These are phyloP conservation scores for Centroberyx gerrardi DNA, from an alignment of 2,797 vertebrate genomes.

Conservation along the genomic window DNA sequence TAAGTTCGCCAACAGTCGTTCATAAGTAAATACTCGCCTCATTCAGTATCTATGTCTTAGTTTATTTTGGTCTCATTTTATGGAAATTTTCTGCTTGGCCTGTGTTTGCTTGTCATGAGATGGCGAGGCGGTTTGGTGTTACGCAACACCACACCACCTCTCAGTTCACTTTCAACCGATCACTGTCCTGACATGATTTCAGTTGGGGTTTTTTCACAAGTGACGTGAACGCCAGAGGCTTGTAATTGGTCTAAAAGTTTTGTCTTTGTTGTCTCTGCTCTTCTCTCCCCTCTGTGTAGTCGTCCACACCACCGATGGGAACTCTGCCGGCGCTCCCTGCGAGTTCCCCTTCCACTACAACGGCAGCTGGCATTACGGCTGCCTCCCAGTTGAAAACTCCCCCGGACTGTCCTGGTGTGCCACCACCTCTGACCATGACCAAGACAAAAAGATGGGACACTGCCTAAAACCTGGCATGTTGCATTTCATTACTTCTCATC, in stretches of 20 bases:
- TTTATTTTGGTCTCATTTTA: neutral
- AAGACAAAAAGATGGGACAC: conserved; percentile 86
- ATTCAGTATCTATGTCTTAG: neutral
- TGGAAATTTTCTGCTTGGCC: neutral
- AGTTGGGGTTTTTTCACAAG: neutral
- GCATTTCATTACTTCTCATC: neutral
- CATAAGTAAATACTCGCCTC: neutral
- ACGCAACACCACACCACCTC: neutral
- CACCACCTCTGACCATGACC: conserved; percentile 86
- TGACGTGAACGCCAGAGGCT: neutral
- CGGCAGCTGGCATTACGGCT: conserved; percentile 91
- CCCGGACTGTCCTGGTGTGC: conserved; percentile 87
- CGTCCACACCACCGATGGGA: conserved; percentile 91
- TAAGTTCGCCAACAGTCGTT: neutral
- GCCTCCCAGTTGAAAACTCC: conserved; percentile 75
- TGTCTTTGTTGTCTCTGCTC: conserved; percentile 1
- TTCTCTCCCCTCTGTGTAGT: conserved; percentile 78
- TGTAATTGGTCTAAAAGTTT: neutral
- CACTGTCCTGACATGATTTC: neutral
- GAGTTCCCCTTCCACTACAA: conserved; percentile 92
- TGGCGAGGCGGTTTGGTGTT: neutral
- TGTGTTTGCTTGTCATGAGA: neutral
- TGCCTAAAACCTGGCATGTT: conserved; percentile 91
- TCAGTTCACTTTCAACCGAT: neutral
- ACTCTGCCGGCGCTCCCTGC: conserved; percentile 90